Base-by-base conservation (phyloP, 2,888 invertebrate species). In the Drosophila demipolita region DNA sequence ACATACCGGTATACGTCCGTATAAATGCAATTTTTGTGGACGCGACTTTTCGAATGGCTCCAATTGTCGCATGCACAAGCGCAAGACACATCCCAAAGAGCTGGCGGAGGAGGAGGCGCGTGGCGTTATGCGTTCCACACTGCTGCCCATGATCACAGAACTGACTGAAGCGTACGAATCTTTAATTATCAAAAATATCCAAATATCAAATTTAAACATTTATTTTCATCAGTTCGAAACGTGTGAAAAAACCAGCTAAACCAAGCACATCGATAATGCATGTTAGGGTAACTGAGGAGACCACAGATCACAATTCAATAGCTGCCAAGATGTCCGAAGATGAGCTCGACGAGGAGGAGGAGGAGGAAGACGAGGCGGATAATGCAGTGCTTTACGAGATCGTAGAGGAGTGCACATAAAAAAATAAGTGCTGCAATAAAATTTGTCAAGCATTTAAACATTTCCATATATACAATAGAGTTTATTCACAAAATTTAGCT, bases 41-140 rank as follows among this genome's bases (percentile, higher is more conserved):
- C 91, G 90, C 64, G 90, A 92, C 4, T 93, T 93, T 72, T 91
- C 93, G 0, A 93, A 93, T 63, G 93, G 93, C 15, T 92, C 93
- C 15, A 93, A 93, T 76, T 93, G 93, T 65, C 88, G 93, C 11
- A 92, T 91, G 70, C 93, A 93, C 69, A 93, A 93, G 55, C 93
- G 92, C 33, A 92, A 93, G 54, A 72, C 91, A 1, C 93, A 93
- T 87, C 92, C 93, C 1, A 80, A 75, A 20, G 93, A 93, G 69
- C 72, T 93, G 66, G 93, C 93, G 0, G 93, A 91, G 17, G 91
- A 93, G 69, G 93, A 93, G 75, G 90, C 93, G 0, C 81, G 82
- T 3, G 93, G 93, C 0, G 91, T 89, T 32, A 82, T 87, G 36
- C 85, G 86, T 6, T 84, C 87, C 0, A 90, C 90, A 1, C 80